Evolutionary conservation across 53 echinoderm and acorn worm species (phyloP), one percentile per base, ranked within the genome.

Genomic region (Pentamera pediparva): DNA sequence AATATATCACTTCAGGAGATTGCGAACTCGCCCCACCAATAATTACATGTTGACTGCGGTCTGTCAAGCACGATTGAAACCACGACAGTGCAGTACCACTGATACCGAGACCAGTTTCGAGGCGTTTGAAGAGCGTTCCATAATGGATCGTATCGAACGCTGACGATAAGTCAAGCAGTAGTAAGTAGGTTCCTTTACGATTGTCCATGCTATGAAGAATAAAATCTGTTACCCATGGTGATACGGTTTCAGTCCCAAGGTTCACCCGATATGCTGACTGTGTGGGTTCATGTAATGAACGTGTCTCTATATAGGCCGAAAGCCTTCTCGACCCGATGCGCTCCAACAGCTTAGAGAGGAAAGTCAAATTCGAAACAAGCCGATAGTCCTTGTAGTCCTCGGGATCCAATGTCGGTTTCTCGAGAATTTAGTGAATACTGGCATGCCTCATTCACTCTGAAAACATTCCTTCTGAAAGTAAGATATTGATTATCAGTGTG

Each of bases 321-420:
- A 60, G 9, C 32, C 62, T 32, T 6, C 6, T 32, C 4, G 34
- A 31, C 18, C 33, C 62, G 36, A 61, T 61, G 35, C 62, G 37
- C 35, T 61, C 62, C 36, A 61, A 32, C 21, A 57, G 20, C n/a
- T 61, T 61, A 18, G 15, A 13, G 15, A 13, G n/a, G 35, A 61
- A 61, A 4, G 62, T 61, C 4, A 33, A 19, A n/a, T 61, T 61
- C 13, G 62, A 61, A 13, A 35, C 11, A 32, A 37, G 62, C 13
- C 37, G 62, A 15, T 37, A 61, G 62, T 61, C 36, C 62, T 61
- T 37, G n/a, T 35, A 33, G 20, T 61, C 35, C 62, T 61, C 35
- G 4, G 2, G 35, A 7, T 61, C 62, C 32, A 61, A 32, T 32
- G 32, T 35, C 20, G 36, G 36, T 21, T 61, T 61, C 18, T 61